Evolutionary conservation across 2,113 vertebrate genomes (phyloP), one percentile per base, ranked within the genome.

Genomic region (Eurystomus gularis): DNA sequence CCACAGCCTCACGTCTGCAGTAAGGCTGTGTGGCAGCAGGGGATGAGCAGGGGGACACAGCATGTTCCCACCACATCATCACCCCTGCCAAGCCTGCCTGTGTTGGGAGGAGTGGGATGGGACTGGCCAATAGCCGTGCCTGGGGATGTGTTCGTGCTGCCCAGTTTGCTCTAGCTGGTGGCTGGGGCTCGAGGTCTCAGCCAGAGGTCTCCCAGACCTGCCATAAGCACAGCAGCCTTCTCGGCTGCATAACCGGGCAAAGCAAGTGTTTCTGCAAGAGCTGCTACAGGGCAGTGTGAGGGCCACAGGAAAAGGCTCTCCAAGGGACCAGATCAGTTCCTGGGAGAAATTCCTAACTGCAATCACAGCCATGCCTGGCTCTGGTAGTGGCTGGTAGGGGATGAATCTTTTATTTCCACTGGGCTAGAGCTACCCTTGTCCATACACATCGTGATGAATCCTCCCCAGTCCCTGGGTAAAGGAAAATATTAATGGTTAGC

Each of bases 51-150:
- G 21, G 68, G 55, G 42, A 62, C 60, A 44, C 49, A 54, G 35
- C 1, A 1, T 0, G 0, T 73, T 71, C 66, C 40, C 54, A 46
- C 42, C 3, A 7, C 21, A 26, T 54, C 73, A n/a, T 10, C 1
- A 2, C 24, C 25, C 28, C 65, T 35, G 73, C 51, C 70, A 72
- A 80, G 64, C 40, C 55, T 20, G 24, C 14, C 39, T 4, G 4
- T 2, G 6, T 24, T 2, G 1, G 23, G 17, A 73, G 51, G 65
- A 78, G 26, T 0, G 0, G 55, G 65, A 80, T 44, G 80, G 31
- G 25, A 54, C 70, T 13, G 14, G 20, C 54, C 0, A 0, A 19
- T 24, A 82, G 81, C 60, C 5, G 2, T 26, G 31, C 25, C 61
- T 44, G 24, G 23, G 71, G 35, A 68, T 1, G 7, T 31, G 57